Percentiles rank a stretch among this genome's conserved stretches.
Evolutionary conservation across 2,113 vertebrate genomes (phyloP).

Genomic region (Corythornis madagascariensis): DNA sequence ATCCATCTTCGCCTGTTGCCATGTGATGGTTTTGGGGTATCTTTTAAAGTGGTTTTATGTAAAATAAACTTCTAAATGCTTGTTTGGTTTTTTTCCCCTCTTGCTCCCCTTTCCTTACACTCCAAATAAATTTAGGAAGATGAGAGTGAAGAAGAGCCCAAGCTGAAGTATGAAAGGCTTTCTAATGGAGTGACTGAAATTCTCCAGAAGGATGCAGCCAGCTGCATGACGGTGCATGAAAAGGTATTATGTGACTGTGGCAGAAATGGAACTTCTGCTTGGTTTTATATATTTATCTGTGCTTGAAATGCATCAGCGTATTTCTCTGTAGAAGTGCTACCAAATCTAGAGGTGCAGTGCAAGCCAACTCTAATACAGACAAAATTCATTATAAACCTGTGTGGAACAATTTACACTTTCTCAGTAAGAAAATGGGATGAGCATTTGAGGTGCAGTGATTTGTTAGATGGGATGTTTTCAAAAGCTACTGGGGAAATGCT

Average conservation of each 20-base stretch:
- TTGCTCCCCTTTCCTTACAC: not conserved
- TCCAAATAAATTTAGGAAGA: slow-evolving; percentile 83
- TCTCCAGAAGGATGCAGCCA: slow-evolving; percentile 95
- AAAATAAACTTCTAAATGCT: not conserved
- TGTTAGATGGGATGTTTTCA: not conserved
- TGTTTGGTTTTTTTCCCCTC: not conserved
- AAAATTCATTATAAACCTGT: not conserved
- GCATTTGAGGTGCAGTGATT: not conserved
- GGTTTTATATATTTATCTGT: not conserved
- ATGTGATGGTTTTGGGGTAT: not conserved
- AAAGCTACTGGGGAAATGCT: not conserved
- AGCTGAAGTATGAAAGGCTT: slow-evolving; percentile 96
- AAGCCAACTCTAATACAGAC: not conserved
- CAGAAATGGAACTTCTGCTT: not conserved
- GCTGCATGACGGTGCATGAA: slow-evolving; percentile 98
- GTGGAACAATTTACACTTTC: not conserved
- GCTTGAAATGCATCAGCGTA: not conserved
- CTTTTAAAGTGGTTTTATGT: not conserved
- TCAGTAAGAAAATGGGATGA: not conserved
- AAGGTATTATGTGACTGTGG: slow-evolving; percentile 81
- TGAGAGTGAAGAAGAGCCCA: slow-evolving; percentile 97
- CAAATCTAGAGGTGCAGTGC: not conserved
- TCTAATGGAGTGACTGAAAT: slow-evolving; percentile 96
- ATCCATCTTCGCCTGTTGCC: not conserved
- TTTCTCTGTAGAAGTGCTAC: not conserved